Evolutionary conservation across 2,888 invertebrate species (phyloP).

Genomic region (Corythucha ciliata): DNA sequence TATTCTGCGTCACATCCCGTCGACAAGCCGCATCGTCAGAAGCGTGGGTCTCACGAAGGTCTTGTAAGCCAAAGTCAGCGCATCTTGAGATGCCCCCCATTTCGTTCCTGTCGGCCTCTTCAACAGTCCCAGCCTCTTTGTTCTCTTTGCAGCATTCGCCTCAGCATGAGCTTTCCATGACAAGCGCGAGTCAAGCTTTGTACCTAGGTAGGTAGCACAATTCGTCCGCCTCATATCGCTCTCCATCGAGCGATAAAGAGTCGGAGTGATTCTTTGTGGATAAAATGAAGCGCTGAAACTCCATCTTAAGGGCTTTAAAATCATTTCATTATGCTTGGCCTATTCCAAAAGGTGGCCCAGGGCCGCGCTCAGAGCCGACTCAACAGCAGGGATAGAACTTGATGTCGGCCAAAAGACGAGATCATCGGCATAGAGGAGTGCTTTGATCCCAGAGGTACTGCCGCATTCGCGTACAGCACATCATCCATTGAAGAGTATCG

Average conservation of each 20-base stretch:
- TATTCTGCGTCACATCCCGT: conserved; percentile 3
- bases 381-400: conserved; percentile 5
- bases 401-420: background rate
- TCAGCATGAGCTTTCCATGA: background rate
- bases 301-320: conserved; percentile 2
- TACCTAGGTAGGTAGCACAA: conserved; percentile 6
- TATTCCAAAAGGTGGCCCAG: conserved; percentile 4
- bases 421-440: too few relatives aligned
- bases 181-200: background rate
- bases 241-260: background rate
- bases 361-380: background rate
- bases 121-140: conserved; percentile 4
- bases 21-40: background rate
- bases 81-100: conserved; percentile 7
- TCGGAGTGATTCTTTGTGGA: background rate
- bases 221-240: background rate
- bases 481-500: background rate
- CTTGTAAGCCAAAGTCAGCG: conserved; percentile 2
- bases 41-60: conserved; percentile 5
- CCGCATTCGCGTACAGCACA: background rate
- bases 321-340: background rate
- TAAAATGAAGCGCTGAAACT: background rate
- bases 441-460: too few relatives aligned
- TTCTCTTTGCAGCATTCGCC: background rate
- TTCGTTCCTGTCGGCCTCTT: background rate